A percentile compares a stretch with the other conserved stretches of the same genome.
phyloP scores from a whole-genome alignment of 2,113 vertebrate genomes.

The Cynopterus brachyotis region DNA sequence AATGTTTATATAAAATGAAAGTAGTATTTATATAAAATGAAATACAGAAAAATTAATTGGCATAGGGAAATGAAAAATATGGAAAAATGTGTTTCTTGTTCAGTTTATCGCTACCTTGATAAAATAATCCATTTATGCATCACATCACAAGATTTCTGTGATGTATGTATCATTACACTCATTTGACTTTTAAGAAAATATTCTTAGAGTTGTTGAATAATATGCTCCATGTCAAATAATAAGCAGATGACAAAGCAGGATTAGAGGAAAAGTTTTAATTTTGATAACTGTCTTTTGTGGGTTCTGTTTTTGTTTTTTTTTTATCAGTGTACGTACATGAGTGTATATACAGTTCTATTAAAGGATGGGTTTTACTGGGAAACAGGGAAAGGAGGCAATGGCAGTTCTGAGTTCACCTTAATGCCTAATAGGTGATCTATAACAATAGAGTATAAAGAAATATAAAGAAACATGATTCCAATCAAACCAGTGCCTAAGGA shows the following conservation, averaged over 20 bases:
- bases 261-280: background rate
- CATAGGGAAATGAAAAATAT: background rate
- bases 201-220: background rate
- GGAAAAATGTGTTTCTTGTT: background rate
- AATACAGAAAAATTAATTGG: background rate
- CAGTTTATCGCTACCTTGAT: background rate
- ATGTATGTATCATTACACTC: background rate
- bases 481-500: background rate
- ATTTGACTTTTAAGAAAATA: background rate
- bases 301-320: background rate
- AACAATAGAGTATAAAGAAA: background rate
- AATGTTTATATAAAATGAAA: background rate
- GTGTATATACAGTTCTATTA: background rate
- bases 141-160: background rate
- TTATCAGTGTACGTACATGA: background rate
- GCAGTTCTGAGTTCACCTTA: background rate
- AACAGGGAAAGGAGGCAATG: background rate
- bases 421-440: background rate
- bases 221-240: background rate
- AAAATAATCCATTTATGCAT: background rate
- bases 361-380: background rate
- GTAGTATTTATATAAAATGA: background rate
- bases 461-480: background rate
- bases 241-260: background rate
- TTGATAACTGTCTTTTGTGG: background rate